Evolutionary conservation across 2,797 vertebrate species (phyloP).

Genomic region (Micromesistius poutassou): DNA sequence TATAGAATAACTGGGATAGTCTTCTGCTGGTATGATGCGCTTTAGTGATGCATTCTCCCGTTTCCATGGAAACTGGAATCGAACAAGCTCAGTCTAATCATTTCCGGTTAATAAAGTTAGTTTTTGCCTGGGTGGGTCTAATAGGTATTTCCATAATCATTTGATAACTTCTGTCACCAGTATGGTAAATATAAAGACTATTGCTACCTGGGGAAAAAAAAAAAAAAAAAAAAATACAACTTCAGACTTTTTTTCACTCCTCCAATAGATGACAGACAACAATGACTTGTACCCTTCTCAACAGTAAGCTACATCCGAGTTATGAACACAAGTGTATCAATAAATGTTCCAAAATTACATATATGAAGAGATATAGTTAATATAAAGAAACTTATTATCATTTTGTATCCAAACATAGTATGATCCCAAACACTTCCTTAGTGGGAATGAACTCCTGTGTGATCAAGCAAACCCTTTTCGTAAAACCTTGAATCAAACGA

Average conservation of each 20-base stretch:
- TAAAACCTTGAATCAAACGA: not conserved
- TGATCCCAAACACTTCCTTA: not conserved
- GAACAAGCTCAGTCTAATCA: not conserved
- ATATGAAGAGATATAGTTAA: not conserved
- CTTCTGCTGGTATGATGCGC: not conserved
- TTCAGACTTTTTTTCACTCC: not conserved
- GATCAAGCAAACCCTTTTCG: not conserved
- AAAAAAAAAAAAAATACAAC: conserved; percentile 12
- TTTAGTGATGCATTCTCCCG: conserved; percentile 5
- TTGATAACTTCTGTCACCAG: not conserved
- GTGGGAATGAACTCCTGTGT: not conserved
- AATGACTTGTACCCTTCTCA: conserved; percentile 9
- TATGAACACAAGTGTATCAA: conserved; percentile 34
- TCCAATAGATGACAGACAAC: conserved; percentile 9
- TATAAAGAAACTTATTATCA: not conserved
- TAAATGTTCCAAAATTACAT: conserved; percentile 23
- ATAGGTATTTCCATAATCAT: not conserved
- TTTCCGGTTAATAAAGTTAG: not conserved
- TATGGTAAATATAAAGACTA: not conserved
- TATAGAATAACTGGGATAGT: conserved; percentile 11
- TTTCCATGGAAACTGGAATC: conserved; percentile 4
- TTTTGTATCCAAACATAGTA: not conserved
- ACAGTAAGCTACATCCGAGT: conserved; percentile 30
- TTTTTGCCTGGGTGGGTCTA: not conserved
- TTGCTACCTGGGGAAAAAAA: conserved; percentile 25